Evolutionary conservation across 2,113 vertebrate genomes (phyloP), one percentile per base, ranked within the genome.

Genomic region (Mobula birostris): DNA sequence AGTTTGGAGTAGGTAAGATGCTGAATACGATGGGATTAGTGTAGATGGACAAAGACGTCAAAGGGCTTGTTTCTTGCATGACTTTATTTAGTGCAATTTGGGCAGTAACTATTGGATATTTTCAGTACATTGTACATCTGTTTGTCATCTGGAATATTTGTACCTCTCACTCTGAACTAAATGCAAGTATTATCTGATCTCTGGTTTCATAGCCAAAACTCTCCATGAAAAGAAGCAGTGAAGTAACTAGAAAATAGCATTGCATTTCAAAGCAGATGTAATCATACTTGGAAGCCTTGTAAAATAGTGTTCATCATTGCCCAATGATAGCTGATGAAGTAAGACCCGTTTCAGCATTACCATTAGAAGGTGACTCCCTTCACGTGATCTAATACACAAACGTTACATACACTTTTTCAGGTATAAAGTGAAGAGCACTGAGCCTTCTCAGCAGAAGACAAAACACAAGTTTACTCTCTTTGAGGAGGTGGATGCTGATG

Each of bases 381-480:
- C 63, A 48, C 29, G 72, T 74, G 32, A 48, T 21, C 19, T 12
- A 19, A 6, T 70, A 48, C 36, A 32, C 36, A 48, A 27, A 74
- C 36, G 24, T 36, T 92, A 4, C 19, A n/a, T 2, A 3, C 72
- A 24, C 72, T 92, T 68, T 74, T 74, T 48, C 90, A 93, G 90
- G 36, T 93, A 74, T 48, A 74, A 24, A 74, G 19, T 74, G 95
- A 94, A 95, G 63, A 94, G 95, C 2, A 79, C 95, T 66, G 0
- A 93, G 21, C 9, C 9, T 61, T 83, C 32, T 8, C 4, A 94
- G 0, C 4, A 94, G 72, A 96, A 96, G 94, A 95, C 91, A 14
- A 96, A 94, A 0, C 94, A 96, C 29, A 96, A 95, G 94, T 94
- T 96, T 94, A 96, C 95, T 40, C 96, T 97, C 96, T 98, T 98